These are phyloP conservation scores for Mythimna loreyi DNA, from an alignment of 2,888 invertebrate genomes.

Conservation along the genomic window DNA sequence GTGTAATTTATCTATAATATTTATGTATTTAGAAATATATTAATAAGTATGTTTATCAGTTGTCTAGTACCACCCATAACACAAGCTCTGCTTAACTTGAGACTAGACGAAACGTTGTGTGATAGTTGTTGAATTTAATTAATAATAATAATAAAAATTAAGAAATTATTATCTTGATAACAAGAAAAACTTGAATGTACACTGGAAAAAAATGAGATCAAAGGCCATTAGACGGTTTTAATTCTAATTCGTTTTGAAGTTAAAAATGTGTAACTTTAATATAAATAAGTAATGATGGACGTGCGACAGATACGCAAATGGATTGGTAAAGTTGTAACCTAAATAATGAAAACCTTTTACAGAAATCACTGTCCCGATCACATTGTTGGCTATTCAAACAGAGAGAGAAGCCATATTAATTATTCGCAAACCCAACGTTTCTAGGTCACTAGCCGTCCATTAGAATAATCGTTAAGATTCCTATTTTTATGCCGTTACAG, in stretches of 20 bases:
- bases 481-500: conserved; percentile 9
- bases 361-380: not conserved
- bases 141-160: no score
- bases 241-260: not conserved
- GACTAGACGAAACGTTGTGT: no score
- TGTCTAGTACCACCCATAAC: no score
- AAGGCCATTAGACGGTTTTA: no score
- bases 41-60: no score
- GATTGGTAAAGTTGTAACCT: not conserved
- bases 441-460: conserved; percentile 37
- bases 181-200: not conserved
- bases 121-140: no score
- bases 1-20: no score
- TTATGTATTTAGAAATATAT: no score
- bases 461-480: conserved; percentile 27
- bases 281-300: no score
- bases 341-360: conserved; percentile 3
- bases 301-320: not conserved
- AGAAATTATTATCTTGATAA: no score
- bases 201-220: no score
- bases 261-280: not conserved
- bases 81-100: no score
- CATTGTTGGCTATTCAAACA: conserved; percentile 11
- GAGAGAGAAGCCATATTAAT: conserved; percentile 25
- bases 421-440: conserved; percentile 26